Percentiles rank a stretch among this genome's conserved stretches.
These are phyloP conservation scores for Zonotrichia albicollis DNA, from an alignment of 2,797 vertebrate species.

Conservation along the genomic window DNA sequence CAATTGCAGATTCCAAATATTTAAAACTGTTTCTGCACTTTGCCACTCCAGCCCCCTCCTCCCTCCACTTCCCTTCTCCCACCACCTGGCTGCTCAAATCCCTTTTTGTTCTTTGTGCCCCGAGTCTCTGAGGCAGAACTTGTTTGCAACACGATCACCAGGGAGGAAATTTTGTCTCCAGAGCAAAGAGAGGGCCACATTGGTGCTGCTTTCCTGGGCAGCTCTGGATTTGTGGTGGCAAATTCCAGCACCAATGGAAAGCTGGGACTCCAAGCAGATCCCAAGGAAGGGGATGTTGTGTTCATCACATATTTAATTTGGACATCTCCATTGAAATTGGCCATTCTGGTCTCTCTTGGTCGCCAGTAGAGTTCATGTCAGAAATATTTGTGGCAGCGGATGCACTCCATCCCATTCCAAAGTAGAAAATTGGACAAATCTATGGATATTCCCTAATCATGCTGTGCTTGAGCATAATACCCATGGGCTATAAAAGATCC, in stretches of 20 bases:
- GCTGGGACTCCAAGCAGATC: background rate
- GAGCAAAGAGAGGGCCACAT: background rate
- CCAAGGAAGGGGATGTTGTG: accelerated
- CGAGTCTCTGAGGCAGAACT: conserved; percentile 16
- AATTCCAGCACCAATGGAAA: background rate
- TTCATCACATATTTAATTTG: background rate
- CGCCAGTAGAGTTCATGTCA: background rate
- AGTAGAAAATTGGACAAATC: background rate
- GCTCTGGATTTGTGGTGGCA: background rate
- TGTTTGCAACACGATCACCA: conserved; percentile 15
- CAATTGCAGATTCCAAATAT: conserved; percentile 62
- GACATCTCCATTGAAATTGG: background rate
- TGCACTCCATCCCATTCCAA: background rate
- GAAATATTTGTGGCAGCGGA: background rate
- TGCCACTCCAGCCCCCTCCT: conserved; percentile 3
- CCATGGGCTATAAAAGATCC: background rate
- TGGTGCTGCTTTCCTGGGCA: background rate
- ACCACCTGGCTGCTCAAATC: conserved; percentile 14
- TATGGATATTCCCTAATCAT: background rate
- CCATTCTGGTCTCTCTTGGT: background rate
- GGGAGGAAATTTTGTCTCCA: background rate
- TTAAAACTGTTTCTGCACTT: conserved; percentile 51
- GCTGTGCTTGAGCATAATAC: accelerated
- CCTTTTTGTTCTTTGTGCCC: conserved; percentile 41
- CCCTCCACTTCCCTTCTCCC: background rate